Conservation (phyloP, 2,797 vertebrate genomes). For the Platalea minor region DNA sequence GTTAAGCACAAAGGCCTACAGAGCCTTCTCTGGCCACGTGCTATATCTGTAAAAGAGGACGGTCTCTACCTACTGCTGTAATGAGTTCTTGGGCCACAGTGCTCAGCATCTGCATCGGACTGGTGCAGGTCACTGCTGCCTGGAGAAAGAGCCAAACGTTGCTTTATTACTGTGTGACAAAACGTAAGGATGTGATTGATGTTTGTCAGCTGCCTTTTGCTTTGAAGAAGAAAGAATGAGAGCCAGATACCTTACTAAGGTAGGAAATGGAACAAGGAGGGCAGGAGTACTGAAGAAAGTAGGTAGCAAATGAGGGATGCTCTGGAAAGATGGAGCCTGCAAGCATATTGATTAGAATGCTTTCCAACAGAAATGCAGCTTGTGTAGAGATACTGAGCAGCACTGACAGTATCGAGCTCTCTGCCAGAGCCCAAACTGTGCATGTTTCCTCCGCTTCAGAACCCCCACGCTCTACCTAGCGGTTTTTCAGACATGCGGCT, state of each 20-base stretch:
- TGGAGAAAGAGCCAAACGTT: not conserved
- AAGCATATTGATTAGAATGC: slow-evolving; percentile 14
- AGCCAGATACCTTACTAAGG: slow-evolving; percentile 11
- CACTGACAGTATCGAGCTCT: slow-evolving; percentile 25
- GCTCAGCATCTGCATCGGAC: not conserved
- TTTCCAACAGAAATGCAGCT: slow-evolving; percentile 47
- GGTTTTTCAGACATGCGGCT: slow-evolving; percentile 17
- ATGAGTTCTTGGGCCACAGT: not conserved
- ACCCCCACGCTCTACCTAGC: slow-evolving; percentile 21
- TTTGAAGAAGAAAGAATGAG: slow-evolving; percentile 14
- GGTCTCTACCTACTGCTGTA: not conserved
- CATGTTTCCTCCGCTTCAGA: slow-evolving; percentile 31
- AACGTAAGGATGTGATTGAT: not conserved
- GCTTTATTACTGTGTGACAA: slow-evolving; percentile 6
- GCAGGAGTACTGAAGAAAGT: not conserved
- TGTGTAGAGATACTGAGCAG: slow-evolving; percentile 41
- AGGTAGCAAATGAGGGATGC: slow-evolving; percentile 29
- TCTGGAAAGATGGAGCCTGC: slow-evolving; percentile 40
- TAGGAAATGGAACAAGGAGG: not conserved
- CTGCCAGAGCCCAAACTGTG: slow-evolving; percentile 37
- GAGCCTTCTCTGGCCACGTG: not conserved
- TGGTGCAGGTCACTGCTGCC: not conserved
- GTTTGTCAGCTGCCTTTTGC: slow-evolving; percentile 26
- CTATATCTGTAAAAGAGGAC: not conserved
- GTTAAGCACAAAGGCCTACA: not conserved